A percentile compares a stretch with the other conserved stretches of the same genome.
Conservation (phyloP, 92 coral and sea anemone species). For the Umimayanthus kanabou region DNA sequence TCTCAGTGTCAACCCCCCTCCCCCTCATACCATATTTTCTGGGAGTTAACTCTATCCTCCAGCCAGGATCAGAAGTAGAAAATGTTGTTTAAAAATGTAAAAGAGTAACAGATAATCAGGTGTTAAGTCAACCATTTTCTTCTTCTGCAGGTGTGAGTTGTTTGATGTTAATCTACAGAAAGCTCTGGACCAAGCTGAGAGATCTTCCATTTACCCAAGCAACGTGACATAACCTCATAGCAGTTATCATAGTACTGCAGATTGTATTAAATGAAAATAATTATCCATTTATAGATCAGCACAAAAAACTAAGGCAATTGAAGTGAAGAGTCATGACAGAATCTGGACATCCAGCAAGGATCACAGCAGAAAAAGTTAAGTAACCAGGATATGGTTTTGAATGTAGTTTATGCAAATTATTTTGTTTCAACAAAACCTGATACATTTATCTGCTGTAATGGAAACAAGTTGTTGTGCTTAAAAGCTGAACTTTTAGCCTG, state of each 20-base stretch:
- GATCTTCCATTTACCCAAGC: conserved; percentile 71
- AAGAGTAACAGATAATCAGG: not conserved
- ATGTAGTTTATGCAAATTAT: too few relatives aligned
- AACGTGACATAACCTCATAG: conserved; percentile 36
- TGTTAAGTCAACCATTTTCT: conserved; percentile 14
- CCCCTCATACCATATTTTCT: too few relatives aligned
- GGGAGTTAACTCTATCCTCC: too few relatives aligned
- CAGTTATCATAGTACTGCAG: not conserved
- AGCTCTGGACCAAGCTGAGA: conserved; percentile 92
- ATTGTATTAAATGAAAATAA: too few relatives aligned
- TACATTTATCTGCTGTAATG: too few relatives aligned
- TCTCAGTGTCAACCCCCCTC: too few relatives aligned
- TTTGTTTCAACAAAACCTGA: too few relatives aligned
- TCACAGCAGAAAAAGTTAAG: too few relatives aligned
- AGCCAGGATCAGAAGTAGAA: not conserved
- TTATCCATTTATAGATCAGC: not conserved
- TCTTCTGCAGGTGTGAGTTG: conserved; percentile 84
- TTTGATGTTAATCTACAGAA: conserved; percentile 90
- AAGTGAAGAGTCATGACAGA: not conserved
- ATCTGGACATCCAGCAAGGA: too few relatives aligned
- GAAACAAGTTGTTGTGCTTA: too few relatives aligned
- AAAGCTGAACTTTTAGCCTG: too few relatives aligned
- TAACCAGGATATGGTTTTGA: not conserved
- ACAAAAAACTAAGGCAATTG: not conserved
- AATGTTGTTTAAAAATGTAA: not conserved